Base-by-base conservation (phyloP, 2,797 vertebrate species). In the Xenops minutus region DNA sequence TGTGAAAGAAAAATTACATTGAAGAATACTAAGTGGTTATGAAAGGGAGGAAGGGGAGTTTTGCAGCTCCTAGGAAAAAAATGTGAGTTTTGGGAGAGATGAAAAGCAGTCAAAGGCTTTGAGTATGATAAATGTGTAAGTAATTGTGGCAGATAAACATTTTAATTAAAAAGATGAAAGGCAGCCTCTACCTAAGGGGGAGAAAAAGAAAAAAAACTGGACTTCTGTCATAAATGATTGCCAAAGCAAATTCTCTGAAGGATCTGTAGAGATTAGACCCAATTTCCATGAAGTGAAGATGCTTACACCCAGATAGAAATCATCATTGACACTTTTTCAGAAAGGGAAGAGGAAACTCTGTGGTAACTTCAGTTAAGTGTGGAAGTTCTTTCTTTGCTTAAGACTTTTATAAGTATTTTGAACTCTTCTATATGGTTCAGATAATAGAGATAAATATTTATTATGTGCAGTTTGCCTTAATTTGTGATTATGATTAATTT, bases 161-260 rank as follows among this genome's bases (percentile, higher is more conserved):
- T 37, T 37, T 11, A 51, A 52, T 26, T 63, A 18, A 71, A 58
- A 90, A 39, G 18, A 52, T 2, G 12, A 58, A 52, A 69, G 76
- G 2, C 1, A 37, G 23, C 1, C 3, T 78, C 4, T 88, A 29
- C 10, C 2, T 67, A 36, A 26, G 3, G 15, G 3, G 0, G 0
- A n/a, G 2, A 2, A 3, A 21, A 12, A 15, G 2, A 1, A 23
- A 2, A 9, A 7, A 12, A 34, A 43, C 18, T 1, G 0, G 2
- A 30, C 10, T 61, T 77, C 62, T 74, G 2, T 34, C 13, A 10
- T 55, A 3, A 74, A 29, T 30, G 1, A 69, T 44, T 58, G 52
- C 20, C 15, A 55, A 9, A 43, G 19, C 18, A 63, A 62, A 22
- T 12, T 3, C 12, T 62, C 10, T 43, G 15, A 61, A 18, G 44